A percentile compares a stretch with the other conserved stretches of the same genome.
Evolutionary conservation across 2,797 vertebrate species (phyloP).

Genomic region (Podarcis lilfordi): DNA sequence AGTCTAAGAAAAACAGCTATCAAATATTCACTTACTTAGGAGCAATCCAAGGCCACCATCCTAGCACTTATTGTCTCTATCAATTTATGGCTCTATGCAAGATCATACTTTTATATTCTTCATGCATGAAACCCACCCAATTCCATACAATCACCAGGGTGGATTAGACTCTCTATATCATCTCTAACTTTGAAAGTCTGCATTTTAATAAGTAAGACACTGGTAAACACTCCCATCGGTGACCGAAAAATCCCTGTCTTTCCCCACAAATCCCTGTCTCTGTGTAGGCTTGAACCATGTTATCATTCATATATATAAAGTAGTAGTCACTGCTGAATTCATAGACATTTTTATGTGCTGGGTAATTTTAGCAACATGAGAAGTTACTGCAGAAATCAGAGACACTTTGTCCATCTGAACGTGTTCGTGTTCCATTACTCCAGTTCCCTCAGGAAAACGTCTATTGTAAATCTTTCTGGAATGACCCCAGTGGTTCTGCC

Average conservation of each 20-base stretch:
- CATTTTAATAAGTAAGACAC: conserved; percentile 2
- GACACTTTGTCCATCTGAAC: conserved; percentile 23
- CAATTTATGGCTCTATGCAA: background rate
- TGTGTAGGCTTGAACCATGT: background rate
- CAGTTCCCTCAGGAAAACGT: background rate
- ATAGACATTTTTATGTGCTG: conserved; percentile 24
- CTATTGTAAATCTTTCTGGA: conserved; percentile 33
- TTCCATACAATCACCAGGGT: background rate
- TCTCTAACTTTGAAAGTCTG: background rate
- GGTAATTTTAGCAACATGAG: conserved; percentile 33
- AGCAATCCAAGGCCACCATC: background rate
- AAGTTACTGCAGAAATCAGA: conserved; percentile 34
- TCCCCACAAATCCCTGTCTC: background rate
- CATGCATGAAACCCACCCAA: background rate
- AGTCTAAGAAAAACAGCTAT: background rate
- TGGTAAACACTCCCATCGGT: background rate
- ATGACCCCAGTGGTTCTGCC: conserved; percentile 46
- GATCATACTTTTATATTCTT: background rate
- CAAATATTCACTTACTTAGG: conserved; percentile 18
- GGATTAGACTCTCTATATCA: background rate
- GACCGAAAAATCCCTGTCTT: background rate
- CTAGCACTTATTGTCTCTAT: background rate
- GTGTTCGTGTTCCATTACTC: conserved; percentile 11
- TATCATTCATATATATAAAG: conserved; percentile 36
- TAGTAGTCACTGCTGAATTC: conserved; percentile 26